Evolutionary conservation across 2,888 invertebrate genomes (phyloP).

Genomic region (Drosophila kanekoi): DNA sequence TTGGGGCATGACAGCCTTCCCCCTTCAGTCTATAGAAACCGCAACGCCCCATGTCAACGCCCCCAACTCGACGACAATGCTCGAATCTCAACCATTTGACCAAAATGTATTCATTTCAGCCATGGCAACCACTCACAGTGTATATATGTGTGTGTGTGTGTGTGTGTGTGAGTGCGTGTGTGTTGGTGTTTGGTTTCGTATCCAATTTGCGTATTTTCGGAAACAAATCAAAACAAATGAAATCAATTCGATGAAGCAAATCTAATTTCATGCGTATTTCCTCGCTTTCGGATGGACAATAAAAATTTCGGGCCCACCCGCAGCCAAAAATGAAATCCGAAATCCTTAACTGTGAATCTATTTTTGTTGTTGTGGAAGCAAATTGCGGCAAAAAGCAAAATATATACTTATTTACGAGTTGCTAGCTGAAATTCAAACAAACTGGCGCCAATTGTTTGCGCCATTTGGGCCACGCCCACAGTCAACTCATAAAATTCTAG

Average conservation of each 20-base stretch:
- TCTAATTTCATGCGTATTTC: conserved; percentile 78
- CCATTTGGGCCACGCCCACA: conserved; percentile 36
- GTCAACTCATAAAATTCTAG: conserved; percentile 42
- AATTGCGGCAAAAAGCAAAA: conserved; percentile 36
- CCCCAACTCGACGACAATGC: conserved; percentile 38
- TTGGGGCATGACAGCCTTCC: conserved; percentile 12
- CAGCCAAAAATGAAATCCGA: conserved; percentile 51
- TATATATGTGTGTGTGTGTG: conserved; percentile 15
- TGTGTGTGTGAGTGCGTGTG: conserved; percentile 17
- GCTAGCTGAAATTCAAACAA: conserved; percentile 39
- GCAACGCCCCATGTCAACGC: conserved; percentile 55
- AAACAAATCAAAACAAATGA: conserved; percentile 78
- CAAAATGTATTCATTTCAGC: conserved; percentile 75
- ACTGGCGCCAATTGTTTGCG: conserved; percentile 56
- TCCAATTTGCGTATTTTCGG: conserved; percentile 78
- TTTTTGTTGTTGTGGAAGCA: conserved; percentile 16
- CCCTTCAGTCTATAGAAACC: conserved; percentile 70
- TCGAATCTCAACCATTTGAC: conserved; percentile 59
- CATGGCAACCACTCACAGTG: conserved; percentile 34
- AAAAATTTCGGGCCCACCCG: conserved; percentile 46
- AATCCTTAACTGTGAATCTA: conserved; percentile 32
- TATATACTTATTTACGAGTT: conserved; percentile 58
- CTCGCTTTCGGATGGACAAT: conserved; percentile 73
- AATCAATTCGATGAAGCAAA: conserved; percentile 79
- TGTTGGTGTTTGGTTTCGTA: conserved; percentile 50